These are phyloP conservation scores for Psix sp. DNA, from an alignment of 1,140 invertebrate genomes.

Conservation along the genomic window DNA sequence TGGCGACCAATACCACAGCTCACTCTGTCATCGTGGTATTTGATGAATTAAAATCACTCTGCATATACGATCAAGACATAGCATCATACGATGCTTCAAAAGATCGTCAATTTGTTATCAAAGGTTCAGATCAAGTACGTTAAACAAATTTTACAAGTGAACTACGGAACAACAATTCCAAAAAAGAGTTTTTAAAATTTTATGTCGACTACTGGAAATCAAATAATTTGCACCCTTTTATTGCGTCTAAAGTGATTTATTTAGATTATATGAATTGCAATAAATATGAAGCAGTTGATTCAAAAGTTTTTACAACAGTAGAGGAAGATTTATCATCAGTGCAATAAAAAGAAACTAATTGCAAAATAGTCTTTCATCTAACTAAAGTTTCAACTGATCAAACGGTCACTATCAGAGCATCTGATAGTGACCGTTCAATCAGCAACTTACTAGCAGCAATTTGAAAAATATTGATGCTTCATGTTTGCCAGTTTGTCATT, in stretches of 20 bases:
- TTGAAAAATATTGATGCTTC: too few species aligned
- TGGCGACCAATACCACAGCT: conserved; percentile 12
- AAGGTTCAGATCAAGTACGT: conserved; percentile 53
- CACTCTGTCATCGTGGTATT: conserved; percentile 16
- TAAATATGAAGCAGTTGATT: conserved; percentile 20
- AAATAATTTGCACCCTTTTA: conserved; percentile 22
- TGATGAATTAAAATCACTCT: conserved; percentile 24
- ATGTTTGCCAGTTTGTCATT: too few species aligned
- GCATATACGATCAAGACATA: conserved; percentile 51
- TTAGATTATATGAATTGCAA: conserved; percentile 41
- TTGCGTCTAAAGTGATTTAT: not conserved
- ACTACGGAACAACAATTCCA: conserved; percentile 64
- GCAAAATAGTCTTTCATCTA: conserved; percentile 9
- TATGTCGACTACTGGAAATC: conserved; percentile 59
- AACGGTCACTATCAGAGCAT: conserved; percentile 48
- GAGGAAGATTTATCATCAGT: conserved; percentile 2
- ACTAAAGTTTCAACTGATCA: not conserved
- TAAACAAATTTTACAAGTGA: conserved; percentile 59
- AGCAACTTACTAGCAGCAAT: too few species aligned
- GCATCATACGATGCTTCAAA: conserved; percentile 7
- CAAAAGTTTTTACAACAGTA: conserved; percentile 26
- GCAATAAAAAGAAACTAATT: not conserved
- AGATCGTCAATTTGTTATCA: conserved; percentile 51
- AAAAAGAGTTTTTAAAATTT: conserved; percentile 65
- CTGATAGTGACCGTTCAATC: conserved; percentile 59